Conservation (phyloP, 1,140 invertebrate genomes). For the Drosophila oshimai region DNA sequence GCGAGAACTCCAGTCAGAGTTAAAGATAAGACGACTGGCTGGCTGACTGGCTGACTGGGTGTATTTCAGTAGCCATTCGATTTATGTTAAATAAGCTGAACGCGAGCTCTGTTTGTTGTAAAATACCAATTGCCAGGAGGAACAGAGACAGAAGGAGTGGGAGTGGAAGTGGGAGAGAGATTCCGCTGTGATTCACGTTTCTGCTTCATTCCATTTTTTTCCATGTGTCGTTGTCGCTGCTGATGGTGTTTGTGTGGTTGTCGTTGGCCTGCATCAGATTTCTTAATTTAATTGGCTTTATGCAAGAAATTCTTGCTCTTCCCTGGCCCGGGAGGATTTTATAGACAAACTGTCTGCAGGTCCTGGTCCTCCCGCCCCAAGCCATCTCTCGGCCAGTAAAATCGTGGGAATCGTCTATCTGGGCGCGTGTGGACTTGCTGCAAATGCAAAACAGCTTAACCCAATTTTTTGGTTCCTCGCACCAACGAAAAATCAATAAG, state of each 20-base stretch:
- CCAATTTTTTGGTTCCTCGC: slow-evolving; percentile 29
- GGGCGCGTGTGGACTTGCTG: slow-evolving; percentile 20
- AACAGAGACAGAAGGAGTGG: background rate
- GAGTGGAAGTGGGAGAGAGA: background rate
- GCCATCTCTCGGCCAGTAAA: background rate
- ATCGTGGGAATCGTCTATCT: slow-evolving; percentile 42
- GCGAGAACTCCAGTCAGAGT: slow-evolving; percentile 24
- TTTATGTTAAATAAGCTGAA: slow-evolving; percentile 80
- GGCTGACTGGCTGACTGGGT: slow-evolving; percentile 28
- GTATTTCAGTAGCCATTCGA: slow-evolving; percentile 80
- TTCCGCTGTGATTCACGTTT: slow-evolving; percentile 68
- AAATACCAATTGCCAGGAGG: slow-evolving; percentile 71
- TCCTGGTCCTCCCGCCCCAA: background rate
- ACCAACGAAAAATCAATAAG: slow-evolving; percentile 27
- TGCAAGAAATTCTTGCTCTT: slow-evolving; percentile 66
- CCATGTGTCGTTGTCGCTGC: background rate
- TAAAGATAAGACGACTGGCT: slow-evolving; percentile 27
- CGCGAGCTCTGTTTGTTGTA: slow-evolving; percentile 72
- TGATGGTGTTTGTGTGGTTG: slow-evolving; percentile 27
- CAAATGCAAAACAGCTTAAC: slow-evolving; percentile 52
- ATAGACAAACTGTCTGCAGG: slow-evolving; percentile 75
- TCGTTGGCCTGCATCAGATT: slow-evolving; percentile 71
- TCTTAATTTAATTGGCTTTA: slow-evolving; percentile 81
- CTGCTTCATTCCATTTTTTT: slow-evolving; percentile 5
- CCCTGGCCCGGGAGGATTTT: slow-evolving; percentile 28